phyloP scores from a whole-genome alignment of 2,888 invertebrate species.

The Opisthograptis luteolata region DNA sequence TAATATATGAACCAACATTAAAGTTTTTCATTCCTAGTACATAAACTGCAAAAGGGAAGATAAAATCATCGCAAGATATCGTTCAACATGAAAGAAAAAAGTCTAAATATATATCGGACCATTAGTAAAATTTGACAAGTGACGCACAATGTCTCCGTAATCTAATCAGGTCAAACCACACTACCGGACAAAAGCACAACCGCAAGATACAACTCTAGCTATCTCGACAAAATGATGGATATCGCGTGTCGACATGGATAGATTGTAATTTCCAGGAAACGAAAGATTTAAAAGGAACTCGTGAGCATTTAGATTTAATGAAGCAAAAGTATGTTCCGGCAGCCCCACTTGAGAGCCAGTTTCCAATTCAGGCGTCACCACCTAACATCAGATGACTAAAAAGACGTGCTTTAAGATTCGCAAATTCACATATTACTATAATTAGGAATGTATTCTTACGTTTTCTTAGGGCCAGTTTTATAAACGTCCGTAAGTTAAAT shows the following conservation, averaged over 20 bases:
- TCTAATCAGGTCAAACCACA: conserved; percentile 66
- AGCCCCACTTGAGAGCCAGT: too few species aligned
- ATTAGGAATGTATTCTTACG: too few species aligned
- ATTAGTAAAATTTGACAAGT: conserved; percentile 62
- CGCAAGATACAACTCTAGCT: conserved; percentile 37
- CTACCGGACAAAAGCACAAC: conserved; percentile 39
- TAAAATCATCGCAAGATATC: too few species aligned
- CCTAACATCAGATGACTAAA: too few species aligned
- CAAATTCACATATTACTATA: too few species aligned
- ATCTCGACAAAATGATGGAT: conserved; percentile 27
- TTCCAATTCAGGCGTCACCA: too few species aligned
- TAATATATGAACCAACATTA: too few species aligned
- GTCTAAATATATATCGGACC: conserved; percentile 51
- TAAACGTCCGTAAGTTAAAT: too few species aligned
- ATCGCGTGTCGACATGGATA: conserved; percentile 15
- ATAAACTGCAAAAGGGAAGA: too few species aligned
- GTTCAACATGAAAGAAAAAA: conserved; percentile 29
- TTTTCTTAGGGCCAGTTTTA: too few species aligned
- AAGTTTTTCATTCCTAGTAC: too few species aligned
- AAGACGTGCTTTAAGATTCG: too few species aligned
- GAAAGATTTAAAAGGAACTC: conserved; percentile 12
- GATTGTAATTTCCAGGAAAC: conserved; percentile 24
- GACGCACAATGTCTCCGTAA: conserved; percentile 69
- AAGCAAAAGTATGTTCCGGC: background rate
- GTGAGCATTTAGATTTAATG: conserved; percentile 7